Evolutionary conservation across 1,140 invertebrate genomes (phyloP), one percentile per base, ranked within the genome.

Genomic region (Rhagoletis pomonella): DNA sequence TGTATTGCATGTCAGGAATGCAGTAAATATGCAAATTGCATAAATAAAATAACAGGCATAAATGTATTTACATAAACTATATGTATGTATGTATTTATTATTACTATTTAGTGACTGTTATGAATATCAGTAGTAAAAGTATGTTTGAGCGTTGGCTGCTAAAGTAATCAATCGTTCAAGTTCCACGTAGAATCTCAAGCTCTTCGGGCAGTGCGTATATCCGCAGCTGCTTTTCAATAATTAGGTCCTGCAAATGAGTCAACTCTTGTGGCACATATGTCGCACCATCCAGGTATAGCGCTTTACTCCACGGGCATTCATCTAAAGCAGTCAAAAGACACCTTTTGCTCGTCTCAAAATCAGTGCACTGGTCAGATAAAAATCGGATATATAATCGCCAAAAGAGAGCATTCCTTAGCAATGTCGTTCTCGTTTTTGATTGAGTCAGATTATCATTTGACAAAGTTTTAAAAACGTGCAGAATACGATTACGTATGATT

Each of bases 181-280:
- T 73, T 9, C 88, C 90, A 88, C 95, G 93, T 29, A 96, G 91
- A 86, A 96, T 95, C 89, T 96, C 94, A 44, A 96, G 93, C 91
- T 96, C 96, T 90, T 96, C 96, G 3, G 95, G 95, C 5, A 96
- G 94, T 0, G 96, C 95, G 89, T 96, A 96, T 62, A 96, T 93
- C 88, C 96, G 91, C 7, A 96, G 90, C 90, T 96, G 95, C 91
- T 96, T 96, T 89, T 96, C 96, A 5, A 95, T 94, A 87, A 96
- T 94, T 0, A 96, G 91, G 91, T 96, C 96, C 90, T 96, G 95
- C 87, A 96, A 94, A 91, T 96, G 94, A 0, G 94, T 92, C 65
- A 94, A 89, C 87, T 95, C 94, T 85, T 94, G 93, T 5, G 94
- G 94, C 42, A 94, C 93, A 88, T 93, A 93, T 42, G 93, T 93